Evolutionary conservation across 1,140 invertebrate genomes (phyloP).

Genomic region (Dinothrombium tinctorium): DNA sequence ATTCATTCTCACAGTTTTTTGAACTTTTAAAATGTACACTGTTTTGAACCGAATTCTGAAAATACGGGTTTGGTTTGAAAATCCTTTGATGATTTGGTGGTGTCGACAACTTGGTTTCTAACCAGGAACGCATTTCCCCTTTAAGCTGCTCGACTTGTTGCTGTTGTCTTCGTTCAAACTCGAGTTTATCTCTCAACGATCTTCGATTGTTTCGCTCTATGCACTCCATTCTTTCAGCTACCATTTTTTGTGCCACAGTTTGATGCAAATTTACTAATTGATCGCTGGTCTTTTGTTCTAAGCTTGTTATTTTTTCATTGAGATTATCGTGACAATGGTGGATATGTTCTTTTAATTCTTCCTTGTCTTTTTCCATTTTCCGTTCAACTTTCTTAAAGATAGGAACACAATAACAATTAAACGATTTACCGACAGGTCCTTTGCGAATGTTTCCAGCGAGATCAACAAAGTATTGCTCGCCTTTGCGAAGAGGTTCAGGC

Average conservation of each 20-base stretch:
- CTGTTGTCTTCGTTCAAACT: slow-evolving; percentile 12
- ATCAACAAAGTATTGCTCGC: slow-evolving; percentile 82
- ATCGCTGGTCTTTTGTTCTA: slow-evolving; percentile 48
- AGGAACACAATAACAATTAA: slow-evolving; percentile 53
- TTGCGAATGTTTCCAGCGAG: slow-evolving; percentile 87
- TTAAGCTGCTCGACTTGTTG: background rate
- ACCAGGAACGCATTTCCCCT: background rate
- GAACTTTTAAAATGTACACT: background rate
- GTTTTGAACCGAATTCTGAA: too few species aligned
- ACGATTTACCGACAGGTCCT: slow-evolving; percentile 66
- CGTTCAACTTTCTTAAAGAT: slow-evolving; percentile 67
- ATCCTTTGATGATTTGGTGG: background rate
- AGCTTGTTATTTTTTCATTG: slow-evolving; percentile 44
- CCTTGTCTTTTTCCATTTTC: slow-evolving; percentile 53
- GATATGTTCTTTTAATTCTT: slow-evolving; percentile 57
- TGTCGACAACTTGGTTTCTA: background rate
- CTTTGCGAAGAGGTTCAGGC: slow-evolving; percentile 52
- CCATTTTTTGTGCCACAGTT: slow-evolving; percentile 16
- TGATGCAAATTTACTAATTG: slow-evolving; percentile 39
- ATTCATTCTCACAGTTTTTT: background rate
- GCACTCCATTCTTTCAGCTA: slow-evolving; percentile 13
- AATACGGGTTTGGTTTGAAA: too few species aligned
- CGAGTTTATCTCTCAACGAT: slow-evolving; percentile 11
- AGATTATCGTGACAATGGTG: slow-evolving; percentile 50
- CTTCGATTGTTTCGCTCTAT: slow-evolving; percentile 11